Evolutionary conservation across 1,140 invertebrate genomes (phyloP).

Genomic region (Trachymyrmex cornetzi): DNA sequence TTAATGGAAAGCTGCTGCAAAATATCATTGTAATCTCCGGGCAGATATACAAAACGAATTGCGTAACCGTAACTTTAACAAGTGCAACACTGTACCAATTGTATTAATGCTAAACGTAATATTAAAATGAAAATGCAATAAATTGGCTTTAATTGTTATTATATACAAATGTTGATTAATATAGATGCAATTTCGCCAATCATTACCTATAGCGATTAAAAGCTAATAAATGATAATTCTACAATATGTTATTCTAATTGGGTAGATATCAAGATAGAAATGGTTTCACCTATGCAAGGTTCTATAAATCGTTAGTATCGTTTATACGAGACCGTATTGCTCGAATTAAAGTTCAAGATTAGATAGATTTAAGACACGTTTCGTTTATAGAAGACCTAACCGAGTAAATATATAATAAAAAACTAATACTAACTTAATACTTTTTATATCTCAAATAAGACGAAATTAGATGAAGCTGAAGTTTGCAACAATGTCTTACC

Average conservation of each 20-base stretch:
- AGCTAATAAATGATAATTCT: too few relatives aligned
- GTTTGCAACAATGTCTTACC: slow-evolving; percentile 22
- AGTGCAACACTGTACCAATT: too few relatives aligned
- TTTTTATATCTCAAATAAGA: background rate
- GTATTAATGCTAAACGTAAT: too few relatives aligned
- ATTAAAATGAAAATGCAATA: too few relatives aligned
- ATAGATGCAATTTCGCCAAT: too few relatives aligned
- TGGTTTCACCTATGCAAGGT: background rate
- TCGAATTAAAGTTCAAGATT: background rate
- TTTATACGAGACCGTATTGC: background rate
- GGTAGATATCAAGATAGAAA: background rate
- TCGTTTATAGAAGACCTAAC: background rate
- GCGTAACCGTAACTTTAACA: too few relatives aligned
- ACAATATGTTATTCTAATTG: background rate
- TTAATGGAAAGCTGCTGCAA: too few relatives aligned
- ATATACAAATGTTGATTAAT: too few relatives aligned
- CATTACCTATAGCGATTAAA: too few relatives aligned
- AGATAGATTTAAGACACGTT: background rate
- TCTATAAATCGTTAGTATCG: background rate
- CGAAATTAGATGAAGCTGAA: background rate
- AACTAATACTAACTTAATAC: background rate
- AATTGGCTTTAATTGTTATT: too few relatives aligned
- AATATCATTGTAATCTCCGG: too few relatives aligned
- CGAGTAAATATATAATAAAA: background rate
- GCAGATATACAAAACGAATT: too few relatives aligned